Evolutionary conservation across 2,888 invertebrate genomes (phyloP), one percentile per base, ranked within the genome.

Genomic region (Pollenia angustigena): DNA sequence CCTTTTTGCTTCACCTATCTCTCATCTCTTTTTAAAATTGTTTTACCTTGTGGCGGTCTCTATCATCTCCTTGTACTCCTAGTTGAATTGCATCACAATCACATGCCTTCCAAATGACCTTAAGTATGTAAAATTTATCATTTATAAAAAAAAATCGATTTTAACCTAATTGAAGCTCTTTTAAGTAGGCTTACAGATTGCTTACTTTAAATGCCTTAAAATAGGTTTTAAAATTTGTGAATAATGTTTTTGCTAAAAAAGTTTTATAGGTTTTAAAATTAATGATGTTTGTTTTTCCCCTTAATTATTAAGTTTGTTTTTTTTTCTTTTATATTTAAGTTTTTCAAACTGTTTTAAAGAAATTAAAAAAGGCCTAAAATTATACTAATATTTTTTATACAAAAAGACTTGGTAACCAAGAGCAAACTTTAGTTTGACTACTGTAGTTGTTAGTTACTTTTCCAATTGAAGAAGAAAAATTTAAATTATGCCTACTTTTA

Each of bases 61-160:
- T 75, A 8, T 56, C 56, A 44, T 71, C 44, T 71, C 44, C 32
- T 9, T 8, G 40, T 18, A 9, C 58, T 32, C 1, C 18, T 9
- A 4, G 16, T 10, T 46, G 68, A 78, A 79, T 75, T 82, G 79
- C 85, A 79, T 62, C 64, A 79, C 74, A 75, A 69, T 56, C 44
- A 64, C 79, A 69, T 64, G 46, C 64, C 58, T 60, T 23, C 23
- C 1, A 50, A 79, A 56, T 79, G 71, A 64, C 76, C 74, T 85
- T 66, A 74, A 76, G 32, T 66, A 50, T 60, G 42, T 60, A 16
- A 52, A 71, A 62, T 16, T 50, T 18, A 16, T 75, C n/a, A 48
- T 58, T 23, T 32, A 32, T 32, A 32, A 32, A 18, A 52, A 54
- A 44, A 23, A 16, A 64, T 48, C 7, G 44, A 14, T 52, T 18